Evolutionary conservation across 2,113 vertebrate species (phyloP), one percentile per base, ranked within the genome.

Genomic region (Lates calcarifer): DNA sequence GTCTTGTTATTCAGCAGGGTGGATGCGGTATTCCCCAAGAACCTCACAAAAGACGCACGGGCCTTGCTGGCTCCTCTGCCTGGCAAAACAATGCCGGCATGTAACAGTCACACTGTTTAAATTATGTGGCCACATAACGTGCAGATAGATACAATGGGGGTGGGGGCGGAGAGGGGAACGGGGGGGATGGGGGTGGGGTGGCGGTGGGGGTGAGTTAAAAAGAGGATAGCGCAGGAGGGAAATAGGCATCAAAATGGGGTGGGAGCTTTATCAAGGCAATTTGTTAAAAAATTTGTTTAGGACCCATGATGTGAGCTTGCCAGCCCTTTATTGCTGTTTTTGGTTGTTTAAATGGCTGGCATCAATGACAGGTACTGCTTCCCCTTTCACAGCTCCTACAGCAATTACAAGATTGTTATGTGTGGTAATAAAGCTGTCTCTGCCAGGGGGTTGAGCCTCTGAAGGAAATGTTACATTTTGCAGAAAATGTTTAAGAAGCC

Each of bases 11-110:
- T 92, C 88, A 90, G 83, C 77, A 65, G 83, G 87, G 73, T 89
- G 92, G 83, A 91, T 91, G 90, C 68, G 93, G 92, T 93, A 94
- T 93, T 94, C 89, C 89, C 91, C 89, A 89, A 87, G 82, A 93
- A 93, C 90, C 93, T 92, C 94, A 93, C 85, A 82, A 93, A 92
- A 94, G 90, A 84, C 70, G 77, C 79, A 70, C 29, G 13, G 81
- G 75, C 82, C 83, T 86, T 62, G 64, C 88, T 77, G 78, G 85
- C 90, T 92, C 91, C 92, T 90, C 74, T 92, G 90, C 89, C 90
- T 81, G 88, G 81, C 87, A 89, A 92, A 94, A 94, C 94, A 95
- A 94, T 89, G 88, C 82, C 53, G 47, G 89, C 84, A 82, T 89
- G 82, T 76, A 88, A 86, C 83, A 87, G 85, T 93, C 90, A 91